Evolutionary conservation across 2,797 vertebrate species (phyloP), one percentile per base, ranked within the genome.

Genomic region (Eulemur mongoz): DNA sequence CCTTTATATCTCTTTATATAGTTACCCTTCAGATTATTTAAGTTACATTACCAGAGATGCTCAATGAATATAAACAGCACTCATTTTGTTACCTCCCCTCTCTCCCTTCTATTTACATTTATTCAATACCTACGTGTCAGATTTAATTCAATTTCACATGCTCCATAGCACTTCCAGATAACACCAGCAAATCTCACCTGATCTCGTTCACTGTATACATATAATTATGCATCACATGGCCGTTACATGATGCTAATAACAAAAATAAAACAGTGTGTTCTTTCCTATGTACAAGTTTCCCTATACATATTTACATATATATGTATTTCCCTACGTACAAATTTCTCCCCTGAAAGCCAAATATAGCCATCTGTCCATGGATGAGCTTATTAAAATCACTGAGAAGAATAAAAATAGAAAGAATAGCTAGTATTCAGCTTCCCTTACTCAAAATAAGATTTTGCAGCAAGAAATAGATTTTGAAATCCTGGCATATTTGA

Each of bases 101-200:
- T 82, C 18, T 93, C 7, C 12, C 80, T 80, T 70, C 59, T 91
- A 15, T 72, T 93, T 54, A 73, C 4, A 75, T 69, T 73, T n/a
- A 78, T n/a, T 50, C 2, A 23, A 63, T 88, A 23, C 18, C 15
- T 86, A n/a, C 75, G 10, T 38, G 4, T 88, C 65, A 90, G 40
- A 40, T 52, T 94, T 87, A 95, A 83, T 70, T 79, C 50, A 91
- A 17, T 90, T 84, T 95, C 38, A 48, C 59, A 48, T 90, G 48
- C 23, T 84, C 38, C 38, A 72, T 25, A 45, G 30, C 12, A 89
- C 35, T 11, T 13, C 45, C 38, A 63, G 18, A 38, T 85, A 79
- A 95, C 30, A 72, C 72, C 48, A 85, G 79, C 12, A 73, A 94
- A 85, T 84, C 27, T 94, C 72, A 89, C 15, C 17, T 79, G 8